Evolutionary conservation across 2,113 vertebrate genomes (phyloP).

Genomic region (Hypomesus transpacificus): DNA sequence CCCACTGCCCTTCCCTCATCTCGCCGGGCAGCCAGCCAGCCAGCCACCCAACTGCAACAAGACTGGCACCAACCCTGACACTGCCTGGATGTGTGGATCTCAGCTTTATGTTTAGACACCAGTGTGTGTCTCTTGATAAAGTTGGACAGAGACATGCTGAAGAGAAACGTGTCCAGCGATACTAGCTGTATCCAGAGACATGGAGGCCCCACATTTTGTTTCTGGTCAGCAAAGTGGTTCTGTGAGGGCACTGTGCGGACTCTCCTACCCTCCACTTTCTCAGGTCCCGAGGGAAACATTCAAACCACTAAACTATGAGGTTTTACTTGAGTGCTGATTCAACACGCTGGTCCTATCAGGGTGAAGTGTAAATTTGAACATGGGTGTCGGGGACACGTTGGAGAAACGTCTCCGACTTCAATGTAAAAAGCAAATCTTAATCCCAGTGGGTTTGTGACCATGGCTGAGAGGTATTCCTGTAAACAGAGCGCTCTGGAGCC

Average conservation of each 20-base stretch:
- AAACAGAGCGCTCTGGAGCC: neutral
- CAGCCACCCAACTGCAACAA: constrained; percentile 20
- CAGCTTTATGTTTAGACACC: constrained; percentile 22
- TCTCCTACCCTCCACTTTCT: constrained; percentile 9
- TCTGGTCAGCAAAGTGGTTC: neutral
- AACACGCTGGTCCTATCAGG: neutral
- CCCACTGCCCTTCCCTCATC: constrained; percentile 56
- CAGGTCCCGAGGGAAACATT: constrained; percentile 21
- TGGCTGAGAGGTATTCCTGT: neutral
- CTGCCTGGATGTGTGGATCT: constrained; percentile 50
- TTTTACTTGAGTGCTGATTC: constrained; percentile 1
- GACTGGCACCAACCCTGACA: constrained; percentile 14
- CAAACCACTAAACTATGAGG: constrained; percentile 50
- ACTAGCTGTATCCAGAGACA: neutral
- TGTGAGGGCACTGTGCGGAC: neutral
- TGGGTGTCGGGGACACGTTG: neutral
- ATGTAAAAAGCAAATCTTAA: constrained; percentile 19
- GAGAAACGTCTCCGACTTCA: constrained; percentile 32
- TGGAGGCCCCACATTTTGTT: neutral
- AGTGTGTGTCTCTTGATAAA: no score
- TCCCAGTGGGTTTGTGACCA: constrained; percentile 25
- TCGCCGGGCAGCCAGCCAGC: constrained; percentile 15
- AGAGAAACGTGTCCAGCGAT: neutral
- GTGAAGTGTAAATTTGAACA: neutral
- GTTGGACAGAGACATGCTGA: no score